Evolutionary conservation across 1,140 invertebrate genomes (phyloP).

Genomic region (Pseudomyrmex concolor): DNA sequence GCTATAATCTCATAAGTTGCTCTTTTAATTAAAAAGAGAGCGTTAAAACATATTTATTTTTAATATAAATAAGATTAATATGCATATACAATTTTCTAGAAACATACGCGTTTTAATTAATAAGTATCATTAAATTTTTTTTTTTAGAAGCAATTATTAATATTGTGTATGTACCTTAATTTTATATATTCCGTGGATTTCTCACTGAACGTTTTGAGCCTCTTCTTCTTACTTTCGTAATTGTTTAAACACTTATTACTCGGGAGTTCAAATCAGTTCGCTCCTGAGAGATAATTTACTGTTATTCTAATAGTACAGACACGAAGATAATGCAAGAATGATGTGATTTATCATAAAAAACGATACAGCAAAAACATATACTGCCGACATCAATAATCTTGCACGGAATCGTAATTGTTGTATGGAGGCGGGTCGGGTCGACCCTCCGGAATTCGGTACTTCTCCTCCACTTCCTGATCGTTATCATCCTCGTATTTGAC

Average conservation of each 20-base stretch:
- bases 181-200: too few species aligned
- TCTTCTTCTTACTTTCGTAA: too few species aligned
- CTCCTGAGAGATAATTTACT: slow-evolving; percentile 17
- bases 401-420: slow-evolving; percentile 81
- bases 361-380: slow-evolving; percentile 46
- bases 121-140: too few species aligned
- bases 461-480: slow-evolving; percentile 87
- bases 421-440: slow-evolving; percentile 76
- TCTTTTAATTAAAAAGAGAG: slow-evolving; percentile 33
- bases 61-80: too few species aligned
- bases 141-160: too few species aligned
- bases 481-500: slow-evolving; percentile 88
- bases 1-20: slow-evolving; percentile 42
- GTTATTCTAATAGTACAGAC: slow-evolving; percentile 66
- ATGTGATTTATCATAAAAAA: slow-evolving; percentile 61
- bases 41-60: slow-evolving; percentile 28
- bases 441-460: slow-evolving; percentile 86
- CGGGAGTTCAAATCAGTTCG: background rate
- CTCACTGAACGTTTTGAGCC: too few species aligned
- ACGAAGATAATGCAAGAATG: slow-evolving; percentile 40
- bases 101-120: too few species aligned
- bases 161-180: too few species aligned
- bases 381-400: slow-evolving; percentile 76
- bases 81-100: too few species aligned
- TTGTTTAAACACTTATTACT: too few species aligned